Evolutionary conservation across 1,140 invertebrate species (phyloP), one percentile per base, ranked within the genome.

Genomic region (Monomorium pharaonis): DNA sequence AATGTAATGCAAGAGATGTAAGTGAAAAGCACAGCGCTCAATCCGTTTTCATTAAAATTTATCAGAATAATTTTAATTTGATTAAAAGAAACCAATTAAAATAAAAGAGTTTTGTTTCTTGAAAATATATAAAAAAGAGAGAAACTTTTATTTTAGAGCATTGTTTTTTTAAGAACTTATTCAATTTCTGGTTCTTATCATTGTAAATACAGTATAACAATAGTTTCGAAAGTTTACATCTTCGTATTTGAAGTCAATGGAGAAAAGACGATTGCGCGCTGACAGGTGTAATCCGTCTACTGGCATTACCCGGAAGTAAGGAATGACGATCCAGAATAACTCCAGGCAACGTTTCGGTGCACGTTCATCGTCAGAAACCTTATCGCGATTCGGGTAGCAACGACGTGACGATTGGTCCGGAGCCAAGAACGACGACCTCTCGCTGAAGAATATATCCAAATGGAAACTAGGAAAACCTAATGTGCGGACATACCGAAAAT

Each of bases 271-370:
- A 80, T 90, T 67, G 85, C 37, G 42, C 21, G 24, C 16, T 89
- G 88, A 90, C 88, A 90, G 89, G 78, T 89, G 89, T 89, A 87
- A 30, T 74, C 62, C 67, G 80, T 89, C 76, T 67, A 30, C 47
- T 30, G 86, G 33, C 54, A 69, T 84, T 84, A 85, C 85, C 89
- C 91, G 91, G 91, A 92, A 92, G 91, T 86, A 87, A 89, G 86
- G 87, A 92, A 88, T 92, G 91, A 92, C 91, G 89, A 42, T 93
- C 85, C 75, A 91, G 92, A 94, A 93, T 94, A 93, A 93, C 89
- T 88, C 86, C 77, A 86, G 88, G 92, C 92, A 90, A 93, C 89
- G 81, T 91, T 91, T 87, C 87, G 84, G 69, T 84, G 90, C 74
- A 83, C 89, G 67, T 65, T 88, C 89, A 88, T 90, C 91, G 92